Conservation (phyloP, 2,113 vertebrate genomes). For the Cyprinodon variegatus region DNA sequence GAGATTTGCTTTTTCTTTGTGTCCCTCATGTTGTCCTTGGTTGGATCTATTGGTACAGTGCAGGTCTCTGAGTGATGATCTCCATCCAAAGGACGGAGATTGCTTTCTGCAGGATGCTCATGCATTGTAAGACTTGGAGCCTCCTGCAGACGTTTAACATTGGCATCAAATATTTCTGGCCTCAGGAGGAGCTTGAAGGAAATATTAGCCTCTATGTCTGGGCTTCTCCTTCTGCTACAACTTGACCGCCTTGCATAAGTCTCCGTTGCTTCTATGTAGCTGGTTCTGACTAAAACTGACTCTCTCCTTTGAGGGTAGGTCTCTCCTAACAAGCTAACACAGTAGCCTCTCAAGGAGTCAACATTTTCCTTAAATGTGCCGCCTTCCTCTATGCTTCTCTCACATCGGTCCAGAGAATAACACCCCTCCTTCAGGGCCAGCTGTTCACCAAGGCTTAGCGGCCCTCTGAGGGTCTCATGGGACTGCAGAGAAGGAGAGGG, state of each 20-base stretch:
- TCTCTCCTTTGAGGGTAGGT: constrained; percentile 65
- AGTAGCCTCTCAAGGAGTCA: constrained; percentile 80
- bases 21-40: background rate
- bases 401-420: constrained; percentile 68
- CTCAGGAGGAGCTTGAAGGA: background rate
- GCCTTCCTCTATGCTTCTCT: constrained; percentile 37
- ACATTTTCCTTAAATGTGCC: constrained; percentile 77
- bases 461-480: constrained; percentile 77
- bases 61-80: constrained; percentile 14
- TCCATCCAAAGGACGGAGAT: background rate
- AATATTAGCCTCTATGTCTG: constrained; percentile 13
- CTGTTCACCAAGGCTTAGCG: constrained; percentile 66
- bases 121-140: constrained; percentile 12
- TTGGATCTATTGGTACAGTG: background rate
- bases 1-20: constrained; percentile 1
- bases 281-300: constrained; percentile 49
- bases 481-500: constrained; percentile 66
- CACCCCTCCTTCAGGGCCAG: constrained; percentile 70
- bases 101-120: background rate
- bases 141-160: constrained; percentile 30
- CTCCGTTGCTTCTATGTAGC: constrained; percentile 16
- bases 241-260: background rate
- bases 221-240: constrained; percentile 29
- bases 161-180: constrained; percentile 6
- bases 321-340: constrained; percentile 76